Base-by-base conservation (phyloP, 2,888 invertebrate genomes). In the Eugnorisma glareosa region DNA sequence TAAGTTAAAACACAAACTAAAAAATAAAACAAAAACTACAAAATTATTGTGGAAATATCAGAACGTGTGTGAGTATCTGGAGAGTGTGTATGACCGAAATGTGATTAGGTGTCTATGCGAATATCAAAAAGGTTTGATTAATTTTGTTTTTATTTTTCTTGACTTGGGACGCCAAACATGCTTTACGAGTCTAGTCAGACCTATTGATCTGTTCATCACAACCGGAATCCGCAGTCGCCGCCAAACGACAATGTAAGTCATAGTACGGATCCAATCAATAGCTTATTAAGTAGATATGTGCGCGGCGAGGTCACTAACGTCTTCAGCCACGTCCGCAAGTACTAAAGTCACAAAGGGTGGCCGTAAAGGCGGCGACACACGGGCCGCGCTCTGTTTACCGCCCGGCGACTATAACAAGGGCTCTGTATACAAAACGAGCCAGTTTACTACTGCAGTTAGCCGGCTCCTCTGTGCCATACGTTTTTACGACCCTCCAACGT, bases 381-480 rank as follows among this genome's bases (percentile, higher is more conserved):
- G 93, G 94, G 90, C 92, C 93, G 93, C 90, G 92, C 91, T 90
- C 93, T 96, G 96, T 96, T 96, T 96, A 96, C 95, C 95, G 90
- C 90, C 90, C 90, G 92, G 90, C 93, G 93, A 93, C 95, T 94
- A 95, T 95, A 95, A 95, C 96, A 95, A 94, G 94, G 94, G 94
- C 91, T 90, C 90, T 96, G 96, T 96, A 96, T 96, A 96, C 95
- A 96, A 94, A 94, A 95, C 93, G 94, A 94, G 91, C 92, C 91
- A 92, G 93, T 96, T 96, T 96, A 96, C 96, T 95, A 92, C 96
- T 94, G 93, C 93, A 93, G 94, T 93, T 93, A 94, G 96, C 91
- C 96, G 96, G 96, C 95, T 95, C 91, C 96, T 96, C 96, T 96
- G 93, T 94, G 94, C 96, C 94, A 95, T 96, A 96, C 95, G 93